Percentiles rank a stretch among this genome's conserved stretches.
These are phyloP conservation scores for Octonoba sinensis DNA, from an alignment of 2,888 invertebrate genomes.

Conservation along the genomic window DNA sequence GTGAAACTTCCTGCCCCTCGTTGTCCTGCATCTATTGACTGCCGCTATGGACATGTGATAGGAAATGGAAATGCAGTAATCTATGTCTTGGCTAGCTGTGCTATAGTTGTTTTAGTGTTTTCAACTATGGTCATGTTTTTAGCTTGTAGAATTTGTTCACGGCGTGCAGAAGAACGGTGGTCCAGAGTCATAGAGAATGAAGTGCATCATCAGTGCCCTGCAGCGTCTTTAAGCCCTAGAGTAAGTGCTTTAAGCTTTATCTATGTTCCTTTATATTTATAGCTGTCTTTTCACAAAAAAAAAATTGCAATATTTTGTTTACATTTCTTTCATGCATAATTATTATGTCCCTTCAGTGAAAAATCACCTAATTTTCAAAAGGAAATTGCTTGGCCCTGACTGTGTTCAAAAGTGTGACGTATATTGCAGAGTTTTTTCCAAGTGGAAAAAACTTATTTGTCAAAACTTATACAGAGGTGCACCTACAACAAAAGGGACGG, in stretches of 20 bases:
- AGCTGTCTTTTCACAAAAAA: background rate
- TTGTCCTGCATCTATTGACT: slow-evolving; percentile 34
- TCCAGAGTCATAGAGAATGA: slow-evolving; percentile 16
- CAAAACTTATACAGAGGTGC: too few relatives aligned
- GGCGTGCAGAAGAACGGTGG: slow-evolving; percentile 67
- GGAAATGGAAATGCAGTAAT: slow-evolving; percentile 72
- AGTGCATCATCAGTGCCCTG: background rate
- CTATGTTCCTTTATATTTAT: background rate
- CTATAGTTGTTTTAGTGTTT: slow-evolving; percentile 73
- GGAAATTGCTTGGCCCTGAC: too few relatives aligned
- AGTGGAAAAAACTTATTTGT: too few relatives aligned
- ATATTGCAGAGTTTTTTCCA: too few relatives aligned
- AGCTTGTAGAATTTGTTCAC: slow-evolving; percentile 72
- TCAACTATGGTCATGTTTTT: slow-evolving; percentile 72
- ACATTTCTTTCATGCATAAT: background rate
- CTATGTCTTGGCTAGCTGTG: slow-evolving; percentile 73
- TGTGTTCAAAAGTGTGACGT: too few relatives aligned
- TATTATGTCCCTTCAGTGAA: background rate
- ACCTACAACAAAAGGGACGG: too few relatives aligned
- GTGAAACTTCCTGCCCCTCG: slow-evolving; percentile 1
- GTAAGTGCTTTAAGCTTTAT: background rate
- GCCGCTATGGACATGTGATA: slow-evolving; percentile 25
- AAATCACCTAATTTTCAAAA: too few relatives aligned
- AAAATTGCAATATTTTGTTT: background rate
- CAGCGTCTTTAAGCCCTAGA: background rate